Base-by-base conservation (phyloP, 2,113 vertebrate species). In the Excalfactoria chinensis region DNA sequence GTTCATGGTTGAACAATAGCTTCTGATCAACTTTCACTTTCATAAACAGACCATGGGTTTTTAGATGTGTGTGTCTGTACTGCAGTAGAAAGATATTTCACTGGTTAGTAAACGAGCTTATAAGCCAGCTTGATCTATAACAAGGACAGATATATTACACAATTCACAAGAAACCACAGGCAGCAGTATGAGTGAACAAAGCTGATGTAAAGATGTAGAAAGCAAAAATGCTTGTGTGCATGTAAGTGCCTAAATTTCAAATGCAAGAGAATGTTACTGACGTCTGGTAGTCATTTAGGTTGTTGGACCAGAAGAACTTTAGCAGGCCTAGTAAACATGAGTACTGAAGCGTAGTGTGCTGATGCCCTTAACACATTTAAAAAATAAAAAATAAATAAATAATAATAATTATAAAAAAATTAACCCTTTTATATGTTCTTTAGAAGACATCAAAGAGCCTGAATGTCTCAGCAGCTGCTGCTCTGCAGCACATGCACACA, bases 1-100 rank as follows among this genome's bases (percentile, higher is more conserved):
- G 51, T 25, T 49, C 48, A 7, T 51, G 14, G 49, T 80, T 74
- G 82, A 93, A 90, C 59, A 89, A 80, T 49, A 82, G 66, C 46
- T 67, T 80, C 46, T 91, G 84, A 96, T 89, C 81, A n/a, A 70
- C 26, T 89, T 91, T 55, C 77, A 44, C 43, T 76, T 58, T 53
- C 66, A 58, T 37, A 69, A 95, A 70, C 40, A 34, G 15, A 41
- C 70, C 14, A 10, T 64, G 82, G 37, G 19, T 48, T 35, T 87
- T 81, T 7, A 8, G 60, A 32, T 35, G 13, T 21, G 34, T 23
- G 28, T 62, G 7, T 58, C 5, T 16, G 35, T 37, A n/a, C n/a
- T 76, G 51, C 37, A 20, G 41, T 43, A 41, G 44, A 67, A 85
- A 71, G 35, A 12, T 85, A 49, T 66, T 93, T 71, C 51, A 26